Base-by-base conservation (phyloP, 2,888 invertebrate species). In the Fragum whitleyi region DNA sequence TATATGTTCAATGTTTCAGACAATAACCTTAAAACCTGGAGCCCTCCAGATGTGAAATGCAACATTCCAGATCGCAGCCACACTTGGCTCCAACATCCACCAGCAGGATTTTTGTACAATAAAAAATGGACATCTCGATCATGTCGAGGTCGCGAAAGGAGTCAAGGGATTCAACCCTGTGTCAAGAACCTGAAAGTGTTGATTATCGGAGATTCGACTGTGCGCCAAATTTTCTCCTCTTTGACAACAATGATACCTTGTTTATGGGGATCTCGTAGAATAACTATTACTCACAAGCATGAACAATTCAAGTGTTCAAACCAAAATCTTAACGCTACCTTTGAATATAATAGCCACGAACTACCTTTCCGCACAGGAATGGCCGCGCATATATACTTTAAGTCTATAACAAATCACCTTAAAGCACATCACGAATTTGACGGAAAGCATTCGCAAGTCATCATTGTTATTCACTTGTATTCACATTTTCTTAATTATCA, bases 301-400 rank as follows among this genome's bases (percentile, higher is more conserved):
- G 26, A 57, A 14, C 21, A 21, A 23, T 57, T 57, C 26, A 26
- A 26, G 5, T 57, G 57, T 23, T 26, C 21, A 23, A 57, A 57
- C 23, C 11, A 21, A 6, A 6, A 2, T 26, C 23, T 39, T 29
- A 67, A 67, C n/a, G 16, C 26, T 21, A 39, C 16, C n/a, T 23
- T 67, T 14, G 39, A 67, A 23, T 67, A 67, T 23, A 36, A 67
- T 21, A 42, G 26, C 23, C 65, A 67, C 23, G 39, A 36, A n/a
- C 65, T 67, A 2, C 65, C 65, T 21, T 67, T 67, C n/a, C n/a
- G 39, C 2, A 67, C 65, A 5, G 21, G 21, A 5, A 21, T 39
- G 21, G 42, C 26, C 5, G 26, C 11, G n/a, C 57, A 23, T 23
- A 21, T 11, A 26, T 57, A 21, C 23, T 26, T 57, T 6, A 57